Evolutionary conservation across 2,797 vertebrate genomes (phyloP).

Genomic region (Characodon lateralis): DNA sequence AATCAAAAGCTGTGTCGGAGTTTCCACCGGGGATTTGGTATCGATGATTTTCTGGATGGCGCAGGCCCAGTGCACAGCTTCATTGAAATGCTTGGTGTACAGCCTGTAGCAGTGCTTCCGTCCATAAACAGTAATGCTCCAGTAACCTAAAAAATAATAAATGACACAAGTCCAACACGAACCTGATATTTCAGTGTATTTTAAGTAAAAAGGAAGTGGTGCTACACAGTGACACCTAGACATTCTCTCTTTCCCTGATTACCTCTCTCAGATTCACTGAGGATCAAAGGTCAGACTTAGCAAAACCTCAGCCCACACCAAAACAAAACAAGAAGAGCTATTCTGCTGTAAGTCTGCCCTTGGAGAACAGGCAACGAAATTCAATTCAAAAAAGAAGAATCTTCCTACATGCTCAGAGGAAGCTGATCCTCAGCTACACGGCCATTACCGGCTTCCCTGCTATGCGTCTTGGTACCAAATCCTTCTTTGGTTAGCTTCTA

Average conservation of each 20-base stretch:
- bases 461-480: conserved; percentile 64
- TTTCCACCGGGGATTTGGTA: conserved; percentile 91
- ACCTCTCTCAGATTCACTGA: conserved; percentile 55
- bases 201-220: conserved; percentile 28
- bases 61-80: conserved; percentile 93
- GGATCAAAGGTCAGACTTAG: conserved; percentile 52
- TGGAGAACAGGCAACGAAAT: conserved; percentile 17
- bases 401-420: conserved; percentile 61
- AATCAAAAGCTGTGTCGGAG: conserved; percentile 94
- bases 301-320: conserved; percentile 54
- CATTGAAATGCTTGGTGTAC: conserved; percentile 91
- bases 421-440: conserved; percentile 39
- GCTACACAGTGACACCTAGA: conserved; percentile 20
- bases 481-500: conserved; percentile 47
- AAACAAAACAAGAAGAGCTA: conserved; percentile 58
- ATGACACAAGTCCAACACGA: conserved; percentile 4
- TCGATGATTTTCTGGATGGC: conserved; percentile 93
- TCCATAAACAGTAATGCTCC: conserved; percentile 93
- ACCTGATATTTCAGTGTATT: conserved; percentile 7
- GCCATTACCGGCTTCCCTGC: conserved; percentile 65
- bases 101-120: conserved; percentile 92
- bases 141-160: conserved; percentile 83
- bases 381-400: conserved; percentile 38
- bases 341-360: conserved; percentile 35
- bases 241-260: conserved; percentile 27